Base-by-base conservation (phyloP, 1,140 invertebrate species). In the Listronotus bonariensis region DNA sequence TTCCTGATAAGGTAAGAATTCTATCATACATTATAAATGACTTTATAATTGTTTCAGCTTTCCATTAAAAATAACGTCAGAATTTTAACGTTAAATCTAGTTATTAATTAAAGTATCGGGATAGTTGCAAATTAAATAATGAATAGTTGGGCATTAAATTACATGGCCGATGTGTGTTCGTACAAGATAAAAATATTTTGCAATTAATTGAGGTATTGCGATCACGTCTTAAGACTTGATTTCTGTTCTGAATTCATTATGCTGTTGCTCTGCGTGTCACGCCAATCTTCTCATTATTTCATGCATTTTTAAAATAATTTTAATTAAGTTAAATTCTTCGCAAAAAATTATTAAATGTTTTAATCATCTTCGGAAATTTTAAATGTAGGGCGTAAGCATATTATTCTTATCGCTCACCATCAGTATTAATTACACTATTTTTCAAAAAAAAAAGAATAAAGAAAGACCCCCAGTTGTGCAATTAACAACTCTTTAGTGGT, bases 61-160 rank as follows among this genome's bases (percentile, higher is more conserved):
- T 43, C 42, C 12, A 6, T 43, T 43, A 14, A 14, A 14, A 14
- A 49, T 49, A 49, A 14, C 4, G 6, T 6, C 8, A 17, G 6
- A 15, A 9, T 11, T 14, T 18, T 12, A 26, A 18, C 9, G 46
- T 34, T 45, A n/a, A 46, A 60, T 38, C 26, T 51, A 41, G 36
- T 40, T 61, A 52, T 61, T 61, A 61, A 61, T 61, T 61, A 61
- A 52, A 43, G 49, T 61, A 61, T 61, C 58, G 52, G 38, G 26
- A 52, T 40, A 61, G 58, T 48, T 61, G 58, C 15, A 61, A 61
- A 61, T 61, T 61, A 61, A 61, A 61, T 61, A 61, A 61, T 61
- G 52, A 61, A 52, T 61, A 43, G 48, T 36, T 61, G 48, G 40
- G 49, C 58, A 31, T 43, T 52, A 61, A 61, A 61, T 61, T 61